Base-by-base conservation (phyloP, 1,140 invertebrate genomes). In the Solenopsis fugax region DNA sequence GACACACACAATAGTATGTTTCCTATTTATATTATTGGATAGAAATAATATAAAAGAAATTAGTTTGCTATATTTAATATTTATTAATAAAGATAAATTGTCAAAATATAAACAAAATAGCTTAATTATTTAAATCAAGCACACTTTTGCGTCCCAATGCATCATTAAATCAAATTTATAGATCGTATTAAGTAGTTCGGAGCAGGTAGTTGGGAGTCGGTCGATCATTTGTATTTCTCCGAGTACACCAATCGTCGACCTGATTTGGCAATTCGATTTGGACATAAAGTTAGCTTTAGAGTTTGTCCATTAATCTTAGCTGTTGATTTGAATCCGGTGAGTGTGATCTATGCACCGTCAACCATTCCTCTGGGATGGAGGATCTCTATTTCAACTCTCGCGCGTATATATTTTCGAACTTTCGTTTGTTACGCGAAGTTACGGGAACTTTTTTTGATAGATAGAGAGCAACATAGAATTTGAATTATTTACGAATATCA, bases 401-500 rank as follows among this genome's bases (percentile, higher is more conserved):
- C 37, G 16, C 16, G 21, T 58, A 45, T 62, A 56, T 58, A 72
- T 82, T 72, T 72, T 16, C 24, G 0, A 72, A 58, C 16, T 45
- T 48, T 72, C 16, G 10, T 72, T 67, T 48, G 9, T 13, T 29
- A 24, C 1, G 24, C 16, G 7, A 9, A 34, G 41, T 77, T 64
- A 54, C 1, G 45, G 13, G 54, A 77, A 52, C 24, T 54, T 77
- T 60, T 41, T 85, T 37, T 29, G 5, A 24, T 29, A 9, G 18
- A 50, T 21, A 58, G 37, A 60, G 2, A n/a, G 24, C 13, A 37
- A 18, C 12, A 37, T 45, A 48, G 45, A 69, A 72, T 85, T 65
- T 85, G 48, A 77, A 65, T 85, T 85, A 85, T 77, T 64, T 65
- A 52, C 58, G 21, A 65, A 77, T 85, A 64, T 52, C n/a, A 21